Evolutionary conservation across 2,113 vertebrate genomes (phyloP).

Genomic region (Thermophis baileyi): DNA sequence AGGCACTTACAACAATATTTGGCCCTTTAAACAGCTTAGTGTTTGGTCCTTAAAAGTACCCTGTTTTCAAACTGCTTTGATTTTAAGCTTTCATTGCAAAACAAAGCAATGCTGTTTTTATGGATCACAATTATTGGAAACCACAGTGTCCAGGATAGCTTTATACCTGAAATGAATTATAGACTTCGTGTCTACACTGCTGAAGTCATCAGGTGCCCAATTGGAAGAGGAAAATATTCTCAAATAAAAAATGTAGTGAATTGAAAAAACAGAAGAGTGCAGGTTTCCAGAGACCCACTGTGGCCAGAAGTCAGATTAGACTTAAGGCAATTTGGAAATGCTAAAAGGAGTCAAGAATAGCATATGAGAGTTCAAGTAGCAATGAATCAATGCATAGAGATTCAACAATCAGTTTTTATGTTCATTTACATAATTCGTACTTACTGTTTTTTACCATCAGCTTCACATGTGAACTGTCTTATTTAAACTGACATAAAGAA

Average conservation of each 20-base stretch:
- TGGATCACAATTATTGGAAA: not conserved
- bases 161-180: not conserved
- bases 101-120: not conserved
- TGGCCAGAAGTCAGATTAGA: not conserved
- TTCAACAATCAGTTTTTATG: not conserved
- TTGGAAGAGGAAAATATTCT: not conserved
- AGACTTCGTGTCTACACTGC: not conserved
- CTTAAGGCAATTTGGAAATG: not conserved
- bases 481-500: not conserved
- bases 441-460: not conserved
- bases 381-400: not conserved
- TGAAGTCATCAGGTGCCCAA: not conserved
- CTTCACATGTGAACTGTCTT: not conserved
- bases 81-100: not conserved
- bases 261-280: not conserved
- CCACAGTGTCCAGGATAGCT: not conserved
- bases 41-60: not conserved
- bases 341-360: not conserved
- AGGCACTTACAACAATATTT: not conserved
- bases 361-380: not conserved
- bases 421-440: not conserved
- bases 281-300: not conserved
- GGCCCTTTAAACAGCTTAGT: not conserved
- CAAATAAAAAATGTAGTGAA: not conserved
- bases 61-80: not conserved